Evolutionary conservation across 2,888 invertebrate genomes (phyloP).

Genomic region (Bimastos eiseni): DNA sequence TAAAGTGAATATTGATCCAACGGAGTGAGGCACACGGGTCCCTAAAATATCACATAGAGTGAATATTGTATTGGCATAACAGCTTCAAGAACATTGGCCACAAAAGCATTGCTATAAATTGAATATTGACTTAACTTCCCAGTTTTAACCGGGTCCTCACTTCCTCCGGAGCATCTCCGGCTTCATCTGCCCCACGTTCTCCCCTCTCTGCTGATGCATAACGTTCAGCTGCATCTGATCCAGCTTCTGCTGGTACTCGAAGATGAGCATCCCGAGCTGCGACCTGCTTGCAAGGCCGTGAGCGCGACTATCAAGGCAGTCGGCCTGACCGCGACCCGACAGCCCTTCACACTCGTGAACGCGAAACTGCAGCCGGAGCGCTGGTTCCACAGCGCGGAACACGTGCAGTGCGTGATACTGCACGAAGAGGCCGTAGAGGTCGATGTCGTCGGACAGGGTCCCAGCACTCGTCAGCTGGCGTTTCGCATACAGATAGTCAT

Average conservation of each 20-base stretch:
- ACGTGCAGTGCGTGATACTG: slow-evolving; percentile 71
- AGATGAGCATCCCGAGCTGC: slow-evolving; percentile 57
- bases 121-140: too few relatives aligned
- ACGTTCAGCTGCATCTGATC: slow-evolving; percentile 42
- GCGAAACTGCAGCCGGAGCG: slow-evolving; percentile 68
- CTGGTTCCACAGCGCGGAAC: slow-evolving; percentile 80
- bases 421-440: slow-evolving; percentile 74
- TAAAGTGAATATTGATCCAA: too few relatives aligned
- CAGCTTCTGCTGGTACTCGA: slow-evolving; percentile 51
- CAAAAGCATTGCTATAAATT: too few relatives aligned
- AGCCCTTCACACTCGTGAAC: slow-evolving; percentile 52
- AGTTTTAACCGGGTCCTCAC: too few relatives aligned
- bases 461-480: slow-evolving; percentile 66
- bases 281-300: slow-evolving; percentile 55
- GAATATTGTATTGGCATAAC: too few relatives aligned
- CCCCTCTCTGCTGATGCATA: slow-evolving; percentile 40
- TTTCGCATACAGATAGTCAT: slow-evolving; percentile 73
- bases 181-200: slow-evolving; percentile 43
- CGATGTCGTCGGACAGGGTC: slow-evolving; percentile 43
- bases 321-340: slow-evolving; percentile 45
- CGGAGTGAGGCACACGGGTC: too few relatives aligned
- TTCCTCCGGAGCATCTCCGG: slow-evolving; percentile 41
- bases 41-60: too few relatives aligned
- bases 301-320: slow-evolving; percentile 50
- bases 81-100: too few relatives aligned